These are phyloP conservation scores for Osmoderma eremita DNA, from an alignment of 2,888 invertebrate species.

Conservation along the genomic window DNA sequence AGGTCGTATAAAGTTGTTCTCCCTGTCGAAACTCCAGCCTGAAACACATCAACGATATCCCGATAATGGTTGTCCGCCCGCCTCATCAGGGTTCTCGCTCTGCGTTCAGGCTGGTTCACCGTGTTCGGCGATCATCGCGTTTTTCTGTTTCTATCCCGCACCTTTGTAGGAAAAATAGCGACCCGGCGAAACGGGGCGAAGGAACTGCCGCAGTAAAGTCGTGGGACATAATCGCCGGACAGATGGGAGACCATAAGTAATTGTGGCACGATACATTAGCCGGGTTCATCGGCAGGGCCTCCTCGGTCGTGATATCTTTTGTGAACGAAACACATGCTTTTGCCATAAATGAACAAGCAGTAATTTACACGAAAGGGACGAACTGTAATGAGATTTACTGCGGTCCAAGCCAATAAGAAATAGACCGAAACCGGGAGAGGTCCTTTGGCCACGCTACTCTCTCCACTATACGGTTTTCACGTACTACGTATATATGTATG, in stretches of 20 bases:
- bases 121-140: neutral
- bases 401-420: slow-evolving; percentile 58
- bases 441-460: slow-evolving; percentile 44
- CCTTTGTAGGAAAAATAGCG: slow-evolving; percentile 3
- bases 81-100: slow-evolving; percentile 55
- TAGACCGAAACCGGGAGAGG: slow-evolving; percentile 50
- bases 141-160: slow-evolving; percentile 12
- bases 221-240: slow-evolving; percentile 34
- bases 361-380: slow-evolving; percentile 58
- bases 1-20: slow-evolving; percentile 59
- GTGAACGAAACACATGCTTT: slow-evolving; percentile 55
- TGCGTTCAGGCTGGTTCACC: slow-evolving; percentile 52
- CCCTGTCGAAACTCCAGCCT: slow-evolving; percentile 57
- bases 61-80: slow-evolving; percentile 57
- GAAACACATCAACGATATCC: slow-evolving; percentile 56
- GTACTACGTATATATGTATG: slow-evolving; percentile 33
- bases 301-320: slow-evolving; percentile 48
- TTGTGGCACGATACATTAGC: slow-evolving; percentile 44
- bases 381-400: slow-evolving; percentile 59
- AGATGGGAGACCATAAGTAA: slow-evolving; percentile 40
- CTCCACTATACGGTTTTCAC: slow-evolving; percentile 42
- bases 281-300: slow-evolving; percentile 28
- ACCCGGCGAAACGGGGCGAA: neutral
- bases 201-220: slow-evolving; percentile 22
- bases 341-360: slow-evolving; percentile 57